Evolutionary conservation across 2,888 invertebrate species (phyloP), one percentile per base, ranked within the genome.

Genomic region (Eupithecia abbreviata): DNA sequence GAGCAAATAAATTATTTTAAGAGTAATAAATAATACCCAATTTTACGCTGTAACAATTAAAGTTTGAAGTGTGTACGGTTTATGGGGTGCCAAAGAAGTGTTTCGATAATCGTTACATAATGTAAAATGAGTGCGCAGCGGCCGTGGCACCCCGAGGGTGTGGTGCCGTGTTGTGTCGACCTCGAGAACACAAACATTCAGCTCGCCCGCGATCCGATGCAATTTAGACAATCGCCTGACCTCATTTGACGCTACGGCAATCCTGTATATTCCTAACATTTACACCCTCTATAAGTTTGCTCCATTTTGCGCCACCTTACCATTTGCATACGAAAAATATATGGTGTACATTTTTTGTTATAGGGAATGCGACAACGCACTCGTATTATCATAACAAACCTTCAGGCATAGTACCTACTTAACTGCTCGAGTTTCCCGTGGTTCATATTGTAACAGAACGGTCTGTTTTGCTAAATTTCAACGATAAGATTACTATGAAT

Each of bases 71-170:
- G 67, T 15, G 3, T 18, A 6, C 45, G 18, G 47, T 6, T 18
- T 69, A 69, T 42, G 68, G 47, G 18, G 45, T 69, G 18, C 4
- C 1, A 45, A 69, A 45, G 30, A 30, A 43, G 45, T 75, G 73
- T 73, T 49, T 67, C 18, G 49, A n/a, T 78, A 71, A 78, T 78
- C 41, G 84, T 87, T 88, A 88, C 83, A 86, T 88, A 87, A 88
- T 85, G 80, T 74, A 72, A 83, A 68, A 75, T 75, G 75, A 86
- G 85, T 87, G 89, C 89, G 90, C 89, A 87, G 86, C 85, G 84
- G 85, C 43, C 18, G 45, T 9, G 73, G 67, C 58, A 18, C 10
- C 43, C 71, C 6, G 41, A 65, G 77, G 75, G 74, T 78, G 77
- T 72, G 77, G 77, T 77, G 74, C 47, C 30, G 18, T n/a, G 45